Evolutionary conservation across 2,113 vertebrate genomes (phyloP).

Genomic region (Felis chaus): DNA sequence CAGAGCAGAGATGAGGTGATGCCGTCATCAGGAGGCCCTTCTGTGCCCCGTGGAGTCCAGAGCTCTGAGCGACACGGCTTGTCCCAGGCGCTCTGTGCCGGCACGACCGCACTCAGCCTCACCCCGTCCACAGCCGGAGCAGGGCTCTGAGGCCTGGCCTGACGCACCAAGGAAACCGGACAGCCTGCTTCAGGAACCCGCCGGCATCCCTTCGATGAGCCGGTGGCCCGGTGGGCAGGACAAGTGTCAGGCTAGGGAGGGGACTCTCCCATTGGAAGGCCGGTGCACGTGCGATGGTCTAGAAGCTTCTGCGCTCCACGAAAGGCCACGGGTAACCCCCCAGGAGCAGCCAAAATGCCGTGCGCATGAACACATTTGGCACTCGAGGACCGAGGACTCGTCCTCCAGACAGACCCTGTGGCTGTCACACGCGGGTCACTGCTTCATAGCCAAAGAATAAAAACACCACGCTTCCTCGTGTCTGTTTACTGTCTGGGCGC

Average conservation of each 20-base stretch:
- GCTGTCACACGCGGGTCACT: neutral
- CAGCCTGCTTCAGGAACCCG: fast-evolving
- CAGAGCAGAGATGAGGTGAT: neutral
- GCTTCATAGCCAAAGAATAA: neutral
- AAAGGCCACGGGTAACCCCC: too few relatives aligned
- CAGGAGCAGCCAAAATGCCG: fast-evolving
- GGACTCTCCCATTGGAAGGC: neutral
- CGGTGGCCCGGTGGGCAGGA: fast-evolving
- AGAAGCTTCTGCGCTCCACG: neutral
- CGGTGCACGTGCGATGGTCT: fast-evolving
- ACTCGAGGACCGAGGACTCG: fast-evolving
- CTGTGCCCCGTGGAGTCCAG: fast-evolving
- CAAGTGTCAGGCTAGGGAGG: fast-evolving
- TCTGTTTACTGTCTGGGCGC: neutral
- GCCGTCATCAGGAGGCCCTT: fast-evolving
- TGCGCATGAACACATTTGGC: neutral
- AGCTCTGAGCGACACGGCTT: fast-evolving
- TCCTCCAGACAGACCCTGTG: too few relatives aligned
- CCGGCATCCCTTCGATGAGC: fast-evolving
- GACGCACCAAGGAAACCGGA: fast-evolving
- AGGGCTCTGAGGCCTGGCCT: neutral
- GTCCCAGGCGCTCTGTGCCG: neutral
- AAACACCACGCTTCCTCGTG: neutral
- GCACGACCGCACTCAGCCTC: neutral
- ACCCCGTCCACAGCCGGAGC: fast-evolving